Percentiles rank a stretch among this genome's conserved stretches.
Conservation (phyloP, 2,113 vertebrate genomes). For the Phaethon lepturus region DNA sequence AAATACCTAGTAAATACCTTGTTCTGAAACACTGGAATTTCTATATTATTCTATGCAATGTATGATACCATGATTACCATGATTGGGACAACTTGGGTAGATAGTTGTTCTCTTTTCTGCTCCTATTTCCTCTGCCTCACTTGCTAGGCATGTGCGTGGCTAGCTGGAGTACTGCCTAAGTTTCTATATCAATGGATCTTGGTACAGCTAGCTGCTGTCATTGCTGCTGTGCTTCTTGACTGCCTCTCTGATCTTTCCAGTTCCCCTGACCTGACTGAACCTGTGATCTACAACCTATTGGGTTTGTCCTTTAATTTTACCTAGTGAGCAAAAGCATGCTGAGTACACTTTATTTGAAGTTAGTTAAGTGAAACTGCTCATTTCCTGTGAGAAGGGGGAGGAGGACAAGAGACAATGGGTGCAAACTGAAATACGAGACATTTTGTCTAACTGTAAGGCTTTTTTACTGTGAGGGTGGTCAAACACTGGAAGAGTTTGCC, state of each 20-base stretch:
- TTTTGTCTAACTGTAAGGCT: background rate
- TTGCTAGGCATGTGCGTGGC: background rate
- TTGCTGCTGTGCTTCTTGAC: accelerated
- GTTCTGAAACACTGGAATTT: background rate
- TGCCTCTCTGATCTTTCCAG: background rate
- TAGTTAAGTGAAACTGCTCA: background rate
- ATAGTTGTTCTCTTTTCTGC: background rate
- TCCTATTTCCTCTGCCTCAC: background rate
- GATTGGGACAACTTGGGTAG: background rate
- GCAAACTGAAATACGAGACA: background rate
- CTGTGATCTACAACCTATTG: background rate
- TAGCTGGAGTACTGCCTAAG: background rate
- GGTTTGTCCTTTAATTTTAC: background rate
- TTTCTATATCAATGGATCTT: background rate
- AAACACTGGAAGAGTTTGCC: background rate
- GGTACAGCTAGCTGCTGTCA: background rate
- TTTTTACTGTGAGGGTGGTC: background rate
- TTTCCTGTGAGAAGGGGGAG: background rate
- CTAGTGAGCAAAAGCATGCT: background rate
- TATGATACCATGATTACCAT: accelerated
- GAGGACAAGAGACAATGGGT: background rate
- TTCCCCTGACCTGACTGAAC: background rate
- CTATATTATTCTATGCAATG: background rate
- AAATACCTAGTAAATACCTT: background rate
- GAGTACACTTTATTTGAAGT: background rate